Percentiles rank a stretch among this genome's conserved stretches.
Evolutionary conservation across 2,797 vertebrate species (phyloP).

Genomic region (Cuculus canorus): DNA sequence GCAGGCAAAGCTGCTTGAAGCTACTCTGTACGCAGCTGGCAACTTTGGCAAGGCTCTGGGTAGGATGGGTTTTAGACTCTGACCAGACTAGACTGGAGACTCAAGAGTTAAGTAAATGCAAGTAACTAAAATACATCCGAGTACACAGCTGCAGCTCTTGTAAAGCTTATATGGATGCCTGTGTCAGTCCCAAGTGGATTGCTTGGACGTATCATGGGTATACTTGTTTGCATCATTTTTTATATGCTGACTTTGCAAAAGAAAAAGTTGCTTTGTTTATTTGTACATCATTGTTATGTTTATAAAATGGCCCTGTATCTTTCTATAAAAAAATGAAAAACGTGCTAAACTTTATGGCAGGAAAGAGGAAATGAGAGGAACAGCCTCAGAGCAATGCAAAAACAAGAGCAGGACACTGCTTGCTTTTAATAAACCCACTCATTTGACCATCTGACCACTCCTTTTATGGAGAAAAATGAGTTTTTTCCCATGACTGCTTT

Average conservation of each 20-base stretch:
- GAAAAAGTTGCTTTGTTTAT: not conserved
- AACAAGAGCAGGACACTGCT: slow-evolving; percentile 8
- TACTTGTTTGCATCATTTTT: not conserved
- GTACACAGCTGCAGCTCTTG: not conserved
- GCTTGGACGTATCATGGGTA: not conserved
- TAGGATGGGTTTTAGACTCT: not conserved
- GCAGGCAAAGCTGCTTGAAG: not conserved
- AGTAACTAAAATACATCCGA: not conserved
- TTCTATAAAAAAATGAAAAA: not conserved
- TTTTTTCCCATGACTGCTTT: slow-evolving; percentile 56
- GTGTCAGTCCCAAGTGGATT: not conserved
- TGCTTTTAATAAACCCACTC: slow-evolving; percentile 57
- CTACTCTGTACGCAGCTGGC: not conserved
- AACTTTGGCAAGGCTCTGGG: not conserved
- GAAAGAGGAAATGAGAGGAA: slow-evolving; percentile 18
- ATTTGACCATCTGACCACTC: slow-evolving; percentile 21
- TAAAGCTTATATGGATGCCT: not conserved
- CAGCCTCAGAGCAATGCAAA: not conserved
- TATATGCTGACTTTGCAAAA: not conserved
- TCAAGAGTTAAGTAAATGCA: not conserved
- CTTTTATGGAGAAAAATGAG: slow-evolving; percentile 59
- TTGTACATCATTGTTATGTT: not conserved
- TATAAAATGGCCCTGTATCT: not conserved
- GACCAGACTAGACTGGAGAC: not conserved
- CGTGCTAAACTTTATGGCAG: not conserved